phyloP scores from a whole-genome alignment of 2,888 invertebrate genomes.

The Clivina fossor region DNA sequence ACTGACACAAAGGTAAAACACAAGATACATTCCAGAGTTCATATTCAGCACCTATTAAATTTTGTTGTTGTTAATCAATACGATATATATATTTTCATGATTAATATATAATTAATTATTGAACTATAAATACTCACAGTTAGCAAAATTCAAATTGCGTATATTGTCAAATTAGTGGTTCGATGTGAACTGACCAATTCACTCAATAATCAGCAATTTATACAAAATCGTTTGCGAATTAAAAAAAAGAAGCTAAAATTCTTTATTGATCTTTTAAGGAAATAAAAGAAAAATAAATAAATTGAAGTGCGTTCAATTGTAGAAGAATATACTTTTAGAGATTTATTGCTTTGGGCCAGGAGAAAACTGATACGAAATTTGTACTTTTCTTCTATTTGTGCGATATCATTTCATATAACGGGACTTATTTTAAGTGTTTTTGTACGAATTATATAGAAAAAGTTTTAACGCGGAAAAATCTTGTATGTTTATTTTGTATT shows the following conservation, averaged over 20 bases:
- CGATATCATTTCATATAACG: too few relatives aligned
- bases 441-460: too few relatives aligned
- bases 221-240: neutral
- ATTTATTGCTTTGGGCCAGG: too few relatives aligned
- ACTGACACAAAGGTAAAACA: neutral
- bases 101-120: neutral
- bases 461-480: too few relatives aligned
- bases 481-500: too few relatives aligned
- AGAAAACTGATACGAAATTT: constrained; percentile 4
- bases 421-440: too few relatives aligned
- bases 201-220: neutral
- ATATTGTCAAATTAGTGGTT: neutral
- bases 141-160: neutral
- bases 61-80: neutral
- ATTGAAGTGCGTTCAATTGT: neutral
- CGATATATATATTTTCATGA: neutral
- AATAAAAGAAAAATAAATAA: neutral
- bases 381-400: neutral
- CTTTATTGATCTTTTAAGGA: neutral
- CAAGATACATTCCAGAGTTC: neutral
- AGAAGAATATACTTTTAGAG: too few relatives aligned
- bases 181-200: neutral
- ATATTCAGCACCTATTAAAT: neutral
- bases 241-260: neutral
- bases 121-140: neutral